Evolutionary conservation across 2,113 vertebrate species (phyloP).

Genomic region (Theristicus caerulescens): DNA sequence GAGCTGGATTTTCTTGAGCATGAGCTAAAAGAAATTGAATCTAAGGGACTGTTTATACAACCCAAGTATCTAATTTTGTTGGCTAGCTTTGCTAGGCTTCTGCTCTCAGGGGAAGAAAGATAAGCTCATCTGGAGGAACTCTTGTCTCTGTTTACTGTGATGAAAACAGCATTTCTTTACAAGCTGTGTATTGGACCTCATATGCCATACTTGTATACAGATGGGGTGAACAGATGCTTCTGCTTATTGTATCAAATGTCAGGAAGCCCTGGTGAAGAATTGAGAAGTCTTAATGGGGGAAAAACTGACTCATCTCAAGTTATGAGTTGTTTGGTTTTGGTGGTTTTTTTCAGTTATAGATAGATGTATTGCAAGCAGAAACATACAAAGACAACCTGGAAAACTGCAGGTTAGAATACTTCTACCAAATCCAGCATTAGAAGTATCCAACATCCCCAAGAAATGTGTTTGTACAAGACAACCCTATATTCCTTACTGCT

Average conservation of each 20-base stretch:
- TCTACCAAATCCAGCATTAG: background rate
- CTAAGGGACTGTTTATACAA: background rate
- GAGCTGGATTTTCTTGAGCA: background rate
- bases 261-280: background rate
- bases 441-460: background rate
- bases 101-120: background rate
- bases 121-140: constrained; percentile 10
- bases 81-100: background rate
- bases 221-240: background rate
- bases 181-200: background rate
- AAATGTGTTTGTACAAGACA: background rate
- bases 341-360: background rate
- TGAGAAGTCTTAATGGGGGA: background rate
- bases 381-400: background rate
- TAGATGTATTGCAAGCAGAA: background rate
- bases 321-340: background rate
- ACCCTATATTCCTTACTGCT: background rate
- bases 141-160: background rate
- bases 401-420: background rate
- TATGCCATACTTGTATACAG: background rate
- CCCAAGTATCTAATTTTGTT: constrained; percentile 3
- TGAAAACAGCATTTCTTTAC: background rate
- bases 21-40: background rate
- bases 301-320: background rate
- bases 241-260: background rate